These are phyloP conservation scores for Lycocorax pyrrhopterus DNA, from an alignment of 2,113 vertebrate genomes.

Conservation along the genomic window DNA sequence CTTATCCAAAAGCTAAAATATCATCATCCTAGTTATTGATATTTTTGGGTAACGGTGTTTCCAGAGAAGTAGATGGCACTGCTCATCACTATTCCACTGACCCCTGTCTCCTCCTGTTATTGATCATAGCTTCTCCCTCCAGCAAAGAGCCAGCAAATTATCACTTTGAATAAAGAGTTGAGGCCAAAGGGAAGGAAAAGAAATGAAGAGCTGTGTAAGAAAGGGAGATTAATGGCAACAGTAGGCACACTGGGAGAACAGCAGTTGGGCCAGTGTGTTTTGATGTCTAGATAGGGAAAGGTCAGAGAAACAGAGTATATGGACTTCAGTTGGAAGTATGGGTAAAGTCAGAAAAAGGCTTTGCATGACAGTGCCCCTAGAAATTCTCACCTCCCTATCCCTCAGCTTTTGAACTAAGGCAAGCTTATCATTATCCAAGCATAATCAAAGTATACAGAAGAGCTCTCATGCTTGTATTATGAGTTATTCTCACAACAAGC, in stretches of 20 bases:
- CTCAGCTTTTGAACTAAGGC: slow-evolving; percentile 5
- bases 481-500: background rate
- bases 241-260: slow-evolving; percentile 36
- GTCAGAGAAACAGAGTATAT: slow-evolving; percentile 38
- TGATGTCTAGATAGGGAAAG: slow-evolving; percentile 39
- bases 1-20: slow-evolving; percentile 31
- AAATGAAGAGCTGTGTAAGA: slow-evolving; percentile 43
- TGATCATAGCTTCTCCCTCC: slow-evolving; percentile 56
- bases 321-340: slow-evolving; percentile 6
- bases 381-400: slow-evolving; percentile 38
- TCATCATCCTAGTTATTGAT: background rate
- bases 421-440: background rate
- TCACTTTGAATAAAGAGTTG: slow-evolving; percentile 58
- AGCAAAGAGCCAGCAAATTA: slow-evolving; percentile 54
- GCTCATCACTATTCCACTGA: slow-evolving; percentile 56
- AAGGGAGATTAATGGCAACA: slow-evolving; percentile 52
- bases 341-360: slow-evolving; percentile 5
- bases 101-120: slow-evolving; percentile 46
- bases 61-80: slow-evolving; percentile 30
- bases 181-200: slow-evolving; percentile 58
- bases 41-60: slow-evolving; percentile 26
- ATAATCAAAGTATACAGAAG: background rate
- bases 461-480: background rate
- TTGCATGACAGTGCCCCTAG: background rate
- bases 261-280: slow-evolving; percentile 29